Evolutionary conservation across 53 echinoderm and acorn worm species (phyloP), one percentile per base, ranked within the genome.

Genomic region (Arbacia lixula): DNA sequence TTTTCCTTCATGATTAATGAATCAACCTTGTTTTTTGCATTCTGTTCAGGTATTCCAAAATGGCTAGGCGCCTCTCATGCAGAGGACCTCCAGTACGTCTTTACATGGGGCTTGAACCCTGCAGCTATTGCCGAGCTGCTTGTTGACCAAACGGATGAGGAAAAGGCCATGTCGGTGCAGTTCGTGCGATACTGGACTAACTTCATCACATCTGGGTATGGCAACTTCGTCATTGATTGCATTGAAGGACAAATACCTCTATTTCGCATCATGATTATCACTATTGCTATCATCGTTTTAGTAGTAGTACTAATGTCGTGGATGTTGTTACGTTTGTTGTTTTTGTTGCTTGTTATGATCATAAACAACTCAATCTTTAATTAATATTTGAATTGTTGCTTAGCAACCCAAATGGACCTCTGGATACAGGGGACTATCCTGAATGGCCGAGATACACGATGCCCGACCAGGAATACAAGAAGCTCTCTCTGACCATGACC

Each of bases 21-120:
- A n/a, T n/a, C n/a, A n/a, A n/a, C n/a, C n/a, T n/a, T n/a, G n/a
- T n/a, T n/a, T n/a, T n/a, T n/a, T n/a, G n/a, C n/a, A n/a, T n/a
- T n/a, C n/a, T n/a, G n/a, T n/a, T n/a, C 42, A 69, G 56, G 77
- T n/a, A 72, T 91, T 2, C 93, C 93, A 0, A 84, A 83, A 24
- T 93, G 93, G 93, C 22, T 90, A 60, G 93, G 93, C 0, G 90
- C 88, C 2, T 46, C 82, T 6, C 93, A 93, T 53, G 90, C 84
- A 4, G 93, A 93, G 74, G 93, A 93, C 8, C 52, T 93, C 6
- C 88, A 54, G 24, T 91, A 80, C 12, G 52, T 93, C 43, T 93
- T 93, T 61, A 65, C 76, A 22, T 92, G 89, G 78, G 89, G 79
- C 9, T 38, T 92, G 37, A 92, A 89, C 21, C 82, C 81, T 36